Percentiles rank a stretch among this genome's conserved stretches.
These are phyloP conservation scores for Caerostris extrusa DNA, from an alignment of 1,140 invertebrate species.

Conservation along the genomic window DNA sequence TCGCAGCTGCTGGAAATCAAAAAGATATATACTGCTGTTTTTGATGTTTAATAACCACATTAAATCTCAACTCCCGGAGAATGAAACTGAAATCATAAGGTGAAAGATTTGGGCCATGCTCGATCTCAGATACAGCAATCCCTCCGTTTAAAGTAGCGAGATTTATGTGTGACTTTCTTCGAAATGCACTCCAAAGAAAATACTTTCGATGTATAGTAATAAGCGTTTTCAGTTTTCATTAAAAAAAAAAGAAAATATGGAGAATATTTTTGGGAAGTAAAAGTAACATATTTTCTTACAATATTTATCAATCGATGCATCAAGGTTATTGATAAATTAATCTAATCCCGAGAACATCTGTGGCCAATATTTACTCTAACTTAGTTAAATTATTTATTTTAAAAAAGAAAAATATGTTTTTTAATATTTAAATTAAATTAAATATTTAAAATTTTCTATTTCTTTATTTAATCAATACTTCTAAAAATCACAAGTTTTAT, in stretches of 20 bases:
- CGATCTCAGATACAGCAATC: not conserved
- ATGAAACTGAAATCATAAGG: not conserved
- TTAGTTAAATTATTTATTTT: too few relatives aligned
- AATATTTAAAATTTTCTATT: too few relatives aligned
- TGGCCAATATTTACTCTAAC: too few relatives aligned
- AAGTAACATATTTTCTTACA: too few relatives aligned
- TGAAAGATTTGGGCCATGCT: not conserved
- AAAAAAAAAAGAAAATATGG: not conserved
- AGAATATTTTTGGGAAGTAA: too few relatives aligned
- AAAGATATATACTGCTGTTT: constrained; percentile 45
- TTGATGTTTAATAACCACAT: constrained; percentile 58
- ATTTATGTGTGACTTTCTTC: not conserved
- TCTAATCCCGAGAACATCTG: too few relatives aligned
- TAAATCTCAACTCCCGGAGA: not conserved
- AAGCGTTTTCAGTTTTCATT: not conserved
- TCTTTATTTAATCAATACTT: too few relatives aligned
- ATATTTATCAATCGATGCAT: too few relatives aligned
- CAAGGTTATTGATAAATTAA: too few relatives aligned
- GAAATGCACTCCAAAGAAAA: not conserved
- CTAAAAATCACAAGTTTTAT: too few relatives aligned
- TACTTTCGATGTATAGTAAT: not conserved
- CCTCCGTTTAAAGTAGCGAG: not conserved
- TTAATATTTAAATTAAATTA: too few relatives aligned
- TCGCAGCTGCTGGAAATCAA: constrained; percentile 31
- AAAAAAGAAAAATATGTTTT: too few relatives aligned